Evolutionary conservation across 2,113 vertebrate genomes (phyloP), one percentile per base, ranked within the genome.

Genomic region (Cryptomyrus ogoouensis): DNA sequence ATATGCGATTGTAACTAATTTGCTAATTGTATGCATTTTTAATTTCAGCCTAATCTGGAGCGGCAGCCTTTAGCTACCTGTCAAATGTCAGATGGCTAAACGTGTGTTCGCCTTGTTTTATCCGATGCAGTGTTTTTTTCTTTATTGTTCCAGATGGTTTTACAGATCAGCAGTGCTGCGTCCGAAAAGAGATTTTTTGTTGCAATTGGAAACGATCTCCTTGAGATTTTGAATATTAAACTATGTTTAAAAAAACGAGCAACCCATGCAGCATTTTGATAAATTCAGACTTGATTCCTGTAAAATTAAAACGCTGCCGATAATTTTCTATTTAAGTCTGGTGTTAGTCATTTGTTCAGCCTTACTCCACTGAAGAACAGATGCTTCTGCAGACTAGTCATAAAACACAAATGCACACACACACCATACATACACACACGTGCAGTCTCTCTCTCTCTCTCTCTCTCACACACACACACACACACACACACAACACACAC

Each of bases 21-120:
- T 87, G 85, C 85, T 53, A 35, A 52, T 52, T 87, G 44, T 87
- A 31, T 52, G 85, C 85, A 53, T 87, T 87, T 87, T 52, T 52
- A 52, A 87, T 87, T 50, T 50, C 27, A 52, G n/a, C 12, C 9
- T n/a, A 47, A 52, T 47, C 21, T 52, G n/a, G 19, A 87, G 85
- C 85, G n/a, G 9, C 46, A 53, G 85, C 39, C 44, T 24, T 46
- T 47, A 46, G 83, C 83, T 84, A n/a, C 83, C 42, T n/a, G 21
- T 84, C 21, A 84, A 47, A 44, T 84, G 46, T 84, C 24, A 80
- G 74, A 80, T 80, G 74, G 74, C 44, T 84, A 24, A 84, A 42
- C 42, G 39, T n/a, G 44, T 52, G 49, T 35, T 15, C 10, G 49
- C n/a, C 49, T 6, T 52, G 85, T 53, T 53, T 13, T 52, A 17